These are phyloP conservation scores for Agrochola macilenta DNA, from an alignment of 2,888 invertebrate species.

Conservation along the genomic window DNA sequence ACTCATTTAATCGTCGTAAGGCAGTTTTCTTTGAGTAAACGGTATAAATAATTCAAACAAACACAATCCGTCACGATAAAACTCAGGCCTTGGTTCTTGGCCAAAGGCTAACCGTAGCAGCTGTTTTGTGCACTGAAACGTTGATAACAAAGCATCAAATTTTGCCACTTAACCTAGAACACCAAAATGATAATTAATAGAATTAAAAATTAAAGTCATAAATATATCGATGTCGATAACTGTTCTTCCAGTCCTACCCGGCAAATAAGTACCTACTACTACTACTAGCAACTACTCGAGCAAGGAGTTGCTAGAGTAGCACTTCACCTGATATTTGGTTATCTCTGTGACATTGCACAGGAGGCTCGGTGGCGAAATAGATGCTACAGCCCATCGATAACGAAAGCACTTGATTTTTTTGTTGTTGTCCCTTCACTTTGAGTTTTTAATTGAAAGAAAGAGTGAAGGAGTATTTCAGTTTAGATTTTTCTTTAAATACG, in stretches of 20 bases:
- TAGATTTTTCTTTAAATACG: neutral
- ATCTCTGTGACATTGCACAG: constrained; percentile 85
- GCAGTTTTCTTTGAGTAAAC: neutral
- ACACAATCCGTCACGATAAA: neutral
- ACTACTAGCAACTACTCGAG: constrained; percentile 74
- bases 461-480: neutral
- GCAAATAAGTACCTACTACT: constrained; percentile 79
- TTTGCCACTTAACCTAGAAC: neutral
- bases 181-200: neutral
- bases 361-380: constrained; percentile 82
- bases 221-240: constrained; percentile 44
- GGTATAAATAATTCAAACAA: neutral
- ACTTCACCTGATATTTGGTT: constrained; percentile 85
- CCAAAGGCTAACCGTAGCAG: neutral
- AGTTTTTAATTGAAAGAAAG: constrained; percentile 22
- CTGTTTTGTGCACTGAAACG: neutral
- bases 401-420: constrained; percentile 58
- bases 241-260: constrained; percentile 63
- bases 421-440: constrained; percentile 42
- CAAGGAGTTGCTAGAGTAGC: constrained; percentile 76
- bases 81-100: neutral
- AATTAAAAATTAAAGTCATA: neutral
- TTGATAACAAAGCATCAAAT: neutral
- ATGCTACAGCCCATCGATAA: constrained; percentile 75
- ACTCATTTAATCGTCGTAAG: neutral